These are phyloP conservation scores for Caenorhabditis sp. DNA, from an alignment of 2,888 invertebrate species.

Conservation along the genomic window DNA sequence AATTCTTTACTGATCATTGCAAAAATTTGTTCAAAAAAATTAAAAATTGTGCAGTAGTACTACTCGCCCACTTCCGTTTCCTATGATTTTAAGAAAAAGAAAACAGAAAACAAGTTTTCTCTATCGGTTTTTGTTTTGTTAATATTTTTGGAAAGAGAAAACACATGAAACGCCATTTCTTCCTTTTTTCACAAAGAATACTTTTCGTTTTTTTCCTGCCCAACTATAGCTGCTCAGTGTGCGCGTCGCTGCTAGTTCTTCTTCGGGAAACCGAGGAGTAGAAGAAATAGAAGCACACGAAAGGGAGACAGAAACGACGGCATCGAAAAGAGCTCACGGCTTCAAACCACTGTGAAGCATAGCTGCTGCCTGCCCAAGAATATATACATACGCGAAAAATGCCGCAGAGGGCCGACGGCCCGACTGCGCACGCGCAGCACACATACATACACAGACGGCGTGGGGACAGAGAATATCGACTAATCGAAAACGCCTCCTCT, in stretches of 20 bases:
- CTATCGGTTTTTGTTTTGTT: background rate
- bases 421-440: constrained; percentile 45
- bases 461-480: constrained; percentile 56
- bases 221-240: background rate
- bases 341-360: constrained; percentile 32
- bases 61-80: constrained; percentile 11
- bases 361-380: constrained; percentile 29
- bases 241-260: constrained; percentile 3
- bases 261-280: background rate
- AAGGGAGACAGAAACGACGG: constrained; percentile 10
- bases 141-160: background rate
- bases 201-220: background rate
- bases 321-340: constrained; percentile 10
- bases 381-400: constrained; percentile 59
- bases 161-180: background rate
- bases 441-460: constrained; percentile 35
- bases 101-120: background rate
- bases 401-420: constrained; percentile 39
- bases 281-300: constrained; percentile 6
- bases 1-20: no score
- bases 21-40: background rate
- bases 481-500: constrained; percentile 63
- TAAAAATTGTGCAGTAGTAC: background rate
- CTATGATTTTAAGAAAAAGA: constrained; percentile 11
- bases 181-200: background rate